phyloP scores from a whole-genome alignment of 2,888 invertebrate species.

The Erebia palarica region DNA sequence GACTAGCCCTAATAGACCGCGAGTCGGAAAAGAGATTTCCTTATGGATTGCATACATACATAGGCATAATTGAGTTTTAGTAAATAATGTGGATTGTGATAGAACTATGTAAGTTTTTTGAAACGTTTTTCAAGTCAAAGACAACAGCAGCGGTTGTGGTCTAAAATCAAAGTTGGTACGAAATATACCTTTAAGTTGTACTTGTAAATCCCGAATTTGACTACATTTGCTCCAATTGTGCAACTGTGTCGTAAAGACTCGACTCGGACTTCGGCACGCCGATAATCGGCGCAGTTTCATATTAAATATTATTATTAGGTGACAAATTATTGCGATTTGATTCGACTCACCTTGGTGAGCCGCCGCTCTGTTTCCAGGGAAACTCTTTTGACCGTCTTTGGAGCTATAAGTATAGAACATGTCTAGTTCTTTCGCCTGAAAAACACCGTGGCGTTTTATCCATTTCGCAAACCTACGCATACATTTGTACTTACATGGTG shows the following conservation, averaged over 20 bases:
- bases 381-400: slow-evolving; percentile 4
- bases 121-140: neutral
- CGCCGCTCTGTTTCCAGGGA: neutral
- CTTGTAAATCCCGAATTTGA: too few relatives aligned
- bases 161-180: too few relatives aligned
- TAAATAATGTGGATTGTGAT: neutral
- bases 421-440: slow-evolving; percentile 40
- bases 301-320: too few relatives aligned
- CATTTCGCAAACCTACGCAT: slow-evolving; percentile 50
- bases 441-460: slow-evolving; percentile 22
- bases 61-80: neutral
- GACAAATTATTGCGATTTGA: too few relatives aligned
- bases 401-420: slow-evolving; percentile 22
- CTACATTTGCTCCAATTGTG: too few relatives aligned
- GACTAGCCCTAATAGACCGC: slow-evolving; percentile 19
- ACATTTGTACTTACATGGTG: slow-evolving; percentile 73
- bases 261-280: too few relatives aligned
- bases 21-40: slow-evolving; percentile 4
- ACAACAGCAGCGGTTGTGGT: too few relatives aligned
- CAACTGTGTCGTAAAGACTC: too few relatives aligned
- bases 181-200: too few relatives aligned
- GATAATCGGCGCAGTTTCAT: too few relatives aligned
- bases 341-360: too few relatives aligned
- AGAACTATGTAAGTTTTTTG: neutral
- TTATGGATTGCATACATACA: neutral